Percentiles rank a stretch among this genome's conserved stretches.
These are phyloP conservation scores for Hydriomena furcata DNA, from an alignment of 2,888 invertebrate genomes.

Conservation along the genomic window DNA sequence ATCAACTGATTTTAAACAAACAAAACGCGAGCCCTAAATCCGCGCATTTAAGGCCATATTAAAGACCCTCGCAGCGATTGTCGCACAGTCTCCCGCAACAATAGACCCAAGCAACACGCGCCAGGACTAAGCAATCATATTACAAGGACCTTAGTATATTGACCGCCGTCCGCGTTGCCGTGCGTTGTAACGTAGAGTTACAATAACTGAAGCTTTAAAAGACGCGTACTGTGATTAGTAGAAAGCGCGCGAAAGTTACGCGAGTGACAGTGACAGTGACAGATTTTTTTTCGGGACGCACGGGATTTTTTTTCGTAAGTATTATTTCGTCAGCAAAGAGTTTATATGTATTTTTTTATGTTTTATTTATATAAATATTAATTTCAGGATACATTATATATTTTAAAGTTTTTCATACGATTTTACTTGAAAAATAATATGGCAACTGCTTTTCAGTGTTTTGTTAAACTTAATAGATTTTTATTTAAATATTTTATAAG, in stretches of 20 bases:
- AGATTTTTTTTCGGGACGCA: constrained; percentile 1
- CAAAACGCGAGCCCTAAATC: constrained; percentile 11
- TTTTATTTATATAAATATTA: too few species aligned
- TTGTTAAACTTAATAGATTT: too few species aligned
- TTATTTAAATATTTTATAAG: too few species aligned
- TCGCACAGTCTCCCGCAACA: constrained; percentile 23
- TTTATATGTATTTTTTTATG: too few species aligned
- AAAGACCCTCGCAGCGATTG: constrained; percentile 16
- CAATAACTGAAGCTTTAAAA: too few species aligned
- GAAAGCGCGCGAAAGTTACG: constrained; percentile 35
- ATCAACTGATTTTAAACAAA: not conserved
- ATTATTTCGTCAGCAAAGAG: too few species aligned
- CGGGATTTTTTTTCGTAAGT: not conserved
- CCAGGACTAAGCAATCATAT: constrained; percentile 29
- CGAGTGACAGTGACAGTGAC: constrained; percentile 28
- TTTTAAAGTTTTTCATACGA: too few species aligned
- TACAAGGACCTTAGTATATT: constrained; percentile 66
- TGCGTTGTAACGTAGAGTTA: not conserved
- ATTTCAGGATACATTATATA: too few species aligned
- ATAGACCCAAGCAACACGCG: constrained; percentile 25
- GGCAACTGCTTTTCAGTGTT: too few species aligned
- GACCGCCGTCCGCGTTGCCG: constrained; percentile 39
- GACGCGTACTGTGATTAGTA: not conserved
- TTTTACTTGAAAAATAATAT: too few species aligned
- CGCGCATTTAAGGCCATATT: constrained; percentile 21